Percentiles rank a stretch among this genome's conserved stretches.
These are phyloP conservation scores for Ailuropoda melanoleuca DNA, from an alignment of 2,113 vertebrate genomes.

Conservation along the genomic window DNA sequence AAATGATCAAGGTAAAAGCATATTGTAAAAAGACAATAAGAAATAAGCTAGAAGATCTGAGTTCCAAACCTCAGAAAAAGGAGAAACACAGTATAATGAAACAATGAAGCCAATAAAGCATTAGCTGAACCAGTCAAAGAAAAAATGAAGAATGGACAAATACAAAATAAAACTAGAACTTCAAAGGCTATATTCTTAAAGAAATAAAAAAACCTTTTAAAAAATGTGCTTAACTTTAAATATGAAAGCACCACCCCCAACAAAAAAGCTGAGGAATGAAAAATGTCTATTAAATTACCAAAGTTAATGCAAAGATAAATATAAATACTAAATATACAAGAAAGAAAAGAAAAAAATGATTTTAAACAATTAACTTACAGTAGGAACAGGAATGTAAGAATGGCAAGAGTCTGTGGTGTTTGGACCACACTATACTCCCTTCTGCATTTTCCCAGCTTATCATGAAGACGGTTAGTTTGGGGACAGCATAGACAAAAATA, in stretches of 20 bases:
- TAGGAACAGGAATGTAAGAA: not conserved
- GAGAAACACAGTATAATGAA: not conserved
- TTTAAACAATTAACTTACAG: not conserved
- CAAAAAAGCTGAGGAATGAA: not conserved
- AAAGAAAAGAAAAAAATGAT: not conserved
- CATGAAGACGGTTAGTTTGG: not conserved
- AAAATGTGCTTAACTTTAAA: not conserved
- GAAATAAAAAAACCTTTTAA: not conserved
- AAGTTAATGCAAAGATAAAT: not conserved
- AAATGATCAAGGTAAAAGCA: not conserved
- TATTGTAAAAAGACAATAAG: not conserved
- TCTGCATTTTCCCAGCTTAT: not conserved
- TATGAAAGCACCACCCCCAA: not conserved
- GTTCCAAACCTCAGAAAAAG: not conserved
- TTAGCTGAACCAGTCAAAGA: not conserved
- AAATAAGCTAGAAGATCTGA: not conserved
- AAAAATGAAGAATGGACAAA: not conserved
- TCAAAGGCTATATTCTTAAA: not conserved
- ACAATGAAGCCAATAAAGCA: not conserved
- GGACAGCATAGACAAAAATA: not conserved
- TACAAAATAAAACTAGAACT: not conserved
- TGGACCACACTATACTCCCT: not conserved
- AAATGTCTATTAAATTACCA: not conserved
- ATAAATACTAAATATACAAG: not conserved
- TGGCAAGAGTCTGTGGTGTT: not conserved